These are phyloP conservation scores for Misgurnus mizolepis DNA, from an alignment of 2,113 vertebrate species.

Conservation along the genomic window DNA sequence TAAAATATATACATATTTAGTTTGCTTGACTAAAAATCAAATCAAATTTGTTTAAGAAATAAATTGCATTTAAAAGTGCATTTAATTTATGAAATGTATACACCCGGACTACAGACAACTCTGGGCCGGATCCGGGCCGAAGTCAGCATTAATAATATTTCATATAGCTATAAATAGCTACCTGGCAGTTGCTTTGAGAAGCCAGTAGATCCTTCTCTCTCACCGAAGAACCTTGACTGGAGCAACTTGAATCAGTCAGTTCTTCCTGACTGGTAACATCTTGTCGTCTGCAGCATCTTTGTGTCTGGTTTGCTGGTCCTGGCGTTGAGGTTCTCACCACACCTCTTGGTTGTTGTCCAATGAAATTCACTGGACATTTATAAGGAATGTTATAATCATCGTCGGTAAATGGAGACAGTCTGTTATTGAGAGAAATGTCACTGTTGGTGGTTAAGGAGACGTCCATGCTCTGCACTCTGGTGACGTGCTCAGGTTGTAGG, in stretches of 20 bases:
- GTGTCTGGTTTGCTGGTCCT: slow-evolving; percentile 71
- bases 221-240: slow-evolving; percentile 57
- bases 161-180: slow-evolving; percentile 51
- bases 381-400: slow-evolving; percentile 67
- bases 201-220: slow-evolving; percentile 45
- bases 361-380: slow-evolving; percentile 60
- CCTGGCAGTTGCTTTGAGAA: slow-evolving; percentile 68
- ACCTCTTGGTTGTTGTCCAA: slow-evolving; percentile 69
- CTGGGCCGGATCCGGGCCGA: no score
- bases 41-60: no score
- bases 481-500: slow-evolving; percentile 60
- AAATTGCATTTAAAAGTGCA: neutral
- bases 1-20: neutral
- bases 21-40: no score
- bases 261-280: slow-evolving; percentile 70
- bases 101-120: no score
- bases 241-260: slow-evolving; percentile 56
- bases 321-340: slow-evolving; percentile 75
- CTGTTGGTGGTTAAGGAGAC: slow-evolving; percentile 60
- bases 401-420: slow-evolving; percentile 61
- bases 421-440: slow-evolving; percentile 67
- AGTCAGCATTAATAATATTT: neutral
- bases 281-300: slow-evolving; percentile 78
- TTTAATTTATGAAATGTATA: neutral
- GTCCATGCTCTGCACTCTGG: slow-evolving; percentile 72